These are phyloP conservation scores for Rhinoraja longicauda DNA, from an alignment of 2,797 vertebrate genomes.

Conservation along the genomic window DNA sequence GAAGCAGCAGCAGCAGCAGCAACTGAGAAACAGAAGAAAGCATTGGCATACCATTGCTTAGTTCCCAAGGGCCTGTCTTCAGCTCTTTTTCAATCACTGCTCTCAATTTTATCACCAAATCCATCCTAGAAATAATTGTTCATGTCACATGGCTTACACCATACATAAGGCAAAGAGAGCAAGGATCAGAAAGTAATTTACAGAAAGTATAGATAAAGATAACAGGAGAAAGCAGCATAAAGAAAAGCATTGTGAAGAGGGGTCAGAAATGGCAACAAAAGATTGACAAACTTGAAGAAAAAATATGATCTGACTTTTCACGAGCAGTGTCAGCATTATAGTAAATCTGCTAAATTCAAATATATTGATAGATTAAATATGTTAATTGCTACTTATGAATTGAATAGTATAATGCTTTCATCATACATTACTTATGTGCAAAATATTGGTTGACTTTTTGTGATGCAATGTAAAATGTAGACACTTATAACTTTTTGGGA, in stretches of 20 bases:
- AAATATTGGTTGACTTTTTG: not conserved
- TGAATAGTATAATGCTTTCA: not conserved
- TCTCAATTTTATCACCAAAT: not conserved
- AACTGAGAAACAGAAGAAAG: not conserved
- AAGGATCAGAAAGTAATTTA: not conserved
- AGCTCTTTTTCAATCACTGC: not conserved
- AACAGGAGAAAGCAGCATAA: not conserved
- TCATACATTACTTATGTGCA: not conserved
- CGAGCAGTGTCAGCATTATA: not conserved
- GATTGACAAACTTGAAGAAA: not conserved
- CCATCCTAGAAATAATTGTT: not conserved
- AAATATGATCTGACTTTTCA: not conserved
- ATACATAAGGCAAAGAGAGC: not conserved
- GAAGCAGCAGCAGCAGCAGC: not conserved
- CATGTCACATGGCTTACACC: not conserved
- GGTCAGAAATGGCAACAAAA: not conserved
- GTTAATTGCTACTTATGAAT: not conserved
- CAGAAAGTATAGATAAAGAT: not conserved
- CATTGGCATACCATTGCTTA: not conserved
- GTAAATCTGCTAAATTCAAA: not conserved
- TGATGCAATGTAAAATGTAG: not conserved
- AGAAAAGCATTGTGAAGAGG: not conserved
- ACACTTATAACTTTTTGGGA: not conserved
- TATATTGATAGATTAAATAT: not conserved
- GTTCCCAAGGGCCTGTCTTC: not conserved